These are phyloP conservation scores for Nesidiocoris tenuis DNA, from an alignment of 2,888 invertebrate genomes.

Conservation along the genomic window DNA sequence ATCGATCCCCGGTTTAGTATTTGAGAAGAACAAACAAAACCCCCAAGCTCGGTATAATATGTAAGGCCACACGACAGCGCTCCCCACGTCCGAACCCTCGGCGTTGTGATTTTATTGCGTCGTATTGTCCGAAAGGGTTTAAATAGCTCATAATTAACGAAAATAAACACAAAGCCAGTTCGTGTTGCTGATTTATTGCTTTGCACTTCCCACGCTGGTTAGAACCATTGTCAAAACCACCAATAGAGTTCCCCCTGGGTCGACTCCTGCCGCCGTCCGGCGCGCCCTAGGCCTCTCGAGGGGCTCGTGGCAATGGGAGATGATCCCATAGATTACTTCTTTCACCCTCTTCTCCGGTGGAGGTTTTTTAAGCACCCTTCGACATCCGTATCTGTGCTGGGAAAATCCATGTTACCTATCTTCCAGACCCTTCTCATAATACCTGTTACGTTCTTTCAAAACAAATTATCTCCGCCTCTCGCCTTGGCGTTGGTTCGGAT, in stretches of 20 bases:
- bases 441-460: not conserved
- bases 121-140: not conserved
- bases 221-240: not conserved
- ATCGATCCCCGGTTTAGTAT: not conserved
- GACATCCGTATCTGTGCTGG: not conserved
- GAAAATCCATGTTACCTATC: not conserved
- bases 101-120: not conserved
- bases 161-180: conserved; percentile 28
- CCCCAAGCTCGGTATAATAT: not conserved
- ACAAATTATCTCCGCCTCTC: not conserved
- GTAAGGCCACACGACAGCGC: not conserved
- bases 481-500: not conserved
- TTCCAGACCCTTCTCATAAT: not conserved
- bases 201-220: conserved; percentile 29
- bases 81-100: not conserved
- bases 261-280: not conserved
- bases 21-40: conserved; percentile 6
- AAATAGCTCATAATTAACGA: conserved; percentile 24
- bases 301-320: conserved; percentile 22
- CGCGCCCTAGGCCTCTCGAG: not conserved
- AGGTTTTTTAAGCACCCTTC: not conserved
- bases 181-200: conserved; percentile 32
- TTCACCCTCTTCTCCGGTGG: not conserved
- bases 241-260: not conserved
- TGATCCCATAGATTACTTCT: conserved; percentile 34